Evolutionary conservation across 2,797 vertebrate genomes (phyloP).

Genomic region (Muscicapa comitata): DNA sequence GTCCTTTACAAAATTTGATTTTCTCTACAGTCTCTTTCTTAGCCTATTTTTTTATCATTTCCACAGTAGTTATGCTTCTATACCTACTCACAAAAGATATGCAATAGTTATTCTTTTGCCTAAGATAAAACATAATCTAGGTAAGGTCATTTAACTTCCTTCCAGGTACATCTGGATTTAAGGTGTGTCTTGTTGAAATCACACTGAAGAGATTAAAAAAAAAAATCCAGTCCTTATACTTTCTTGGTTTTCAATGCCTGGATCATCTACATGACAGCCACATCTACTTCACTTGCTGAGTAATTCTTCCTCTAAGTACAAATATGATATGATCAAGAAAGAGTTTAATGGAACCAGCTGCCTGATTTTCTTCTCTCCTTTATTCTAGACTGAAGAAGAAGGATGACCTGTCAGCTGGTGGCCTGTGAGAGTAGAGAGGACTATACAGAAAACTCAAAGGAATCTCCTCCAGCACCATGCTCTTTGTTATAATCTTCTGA

Average conservation of each 20-base stretch:
- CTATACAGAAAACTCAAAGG: background rate
- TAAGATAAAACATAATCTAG: background rate
- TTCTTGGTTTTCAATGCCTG: background rate
- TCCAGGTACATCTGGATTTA: background rate
- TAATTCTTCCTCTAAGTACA: background rate
- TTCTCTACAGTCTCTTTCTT: background rate
- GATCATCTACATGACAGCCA: background rate
- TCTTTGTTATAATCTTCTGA: background rate
- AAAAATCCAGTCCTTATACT: background rate
- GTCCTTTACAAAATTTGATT: background rate
- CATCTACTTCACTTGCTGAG: background rate
- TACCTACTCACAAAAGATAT: background rate
- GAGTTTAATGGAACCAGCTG: background rate
- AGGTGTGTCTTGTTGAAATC: background rate
- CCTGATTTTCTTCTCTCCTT: background rate
- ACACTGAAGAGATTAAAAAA: background rate
- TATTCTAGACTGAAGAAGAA: background rate
- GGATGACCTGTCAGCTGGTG: background rate
- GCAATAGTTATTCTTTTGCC: background rate
- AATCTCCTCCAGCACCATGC: background rate
- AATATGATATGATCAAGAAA: background rate
- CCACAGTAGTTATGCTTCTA: background rate
- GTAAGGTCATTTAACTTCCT: background rate
- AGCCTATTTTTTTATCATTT: background rate
- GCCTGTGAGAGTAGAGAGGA: background rate